These are phyloP conservation scores for Lithophane leautieri DNA, from an alignment of 2,888 invertebrate genomes.

Conservation along the genomic window DNA sequence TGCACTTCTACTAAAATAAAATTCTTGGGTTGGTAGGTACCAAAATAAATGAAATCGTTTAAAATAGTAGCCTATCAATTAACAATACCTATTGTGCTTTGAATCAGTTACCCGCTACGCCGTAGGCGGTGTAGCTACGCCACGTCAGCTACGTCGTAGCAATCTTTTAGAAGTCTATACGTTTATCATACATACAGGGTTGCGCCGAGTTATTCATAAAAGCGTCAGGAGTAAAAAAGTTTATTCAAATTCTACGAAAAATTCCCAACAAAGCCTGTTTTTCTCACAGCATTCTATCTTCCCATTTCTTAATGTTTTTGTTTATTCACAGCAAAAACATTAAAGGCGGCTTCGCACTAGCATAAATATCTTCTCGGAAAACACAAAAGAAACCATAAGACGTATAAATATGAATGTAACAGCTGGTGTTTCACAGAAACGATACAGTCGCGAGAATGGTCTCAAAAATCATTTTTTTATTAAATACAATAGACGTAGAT, in stretches of 20 bases:
- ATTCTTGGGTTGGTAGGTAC: not conserved
- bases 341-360: not conserved
- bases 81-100: not conserved
- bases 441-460: too few species aligned
- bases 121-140: constrained; percentile 17
- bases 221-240: constrained; percentile 5
- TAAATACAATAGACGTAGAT: too few species aligned
- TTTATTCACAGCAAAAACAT: constrained; percentile 19
- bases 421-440: constrained; percentile 2
- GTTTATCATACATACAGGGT: not conserved
- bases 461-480: not conserved
- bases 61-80: not conserved
- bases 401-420: not conserved
- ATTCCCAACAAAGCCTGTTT: not conserved
- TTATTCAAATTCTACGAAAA: constrained; percentile 5
- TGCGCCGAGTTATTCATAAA: constrained; percentile 7
- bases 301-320: constrained; percentile 3
- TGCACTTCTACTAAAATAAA: not conserved
- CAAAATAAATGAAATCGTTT: not conserved
- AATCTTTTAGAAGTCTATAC: constrained; percentile 4
- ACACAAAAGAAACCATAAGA: constrained; percentile 3
- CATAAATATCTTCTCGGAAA: constrained; percentile 21
- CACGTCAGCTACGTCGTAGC: constrained; percentile 24
- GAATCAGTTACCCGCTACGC: constrained; percentile 15
- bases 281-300: constrained; percentile 5